A percentile compares a stretch with the other conserved stretches of the same genome.
Conservation (phyloP, 1,140 invertebrate genomes). For the Ganaspis sp. region DNA sequence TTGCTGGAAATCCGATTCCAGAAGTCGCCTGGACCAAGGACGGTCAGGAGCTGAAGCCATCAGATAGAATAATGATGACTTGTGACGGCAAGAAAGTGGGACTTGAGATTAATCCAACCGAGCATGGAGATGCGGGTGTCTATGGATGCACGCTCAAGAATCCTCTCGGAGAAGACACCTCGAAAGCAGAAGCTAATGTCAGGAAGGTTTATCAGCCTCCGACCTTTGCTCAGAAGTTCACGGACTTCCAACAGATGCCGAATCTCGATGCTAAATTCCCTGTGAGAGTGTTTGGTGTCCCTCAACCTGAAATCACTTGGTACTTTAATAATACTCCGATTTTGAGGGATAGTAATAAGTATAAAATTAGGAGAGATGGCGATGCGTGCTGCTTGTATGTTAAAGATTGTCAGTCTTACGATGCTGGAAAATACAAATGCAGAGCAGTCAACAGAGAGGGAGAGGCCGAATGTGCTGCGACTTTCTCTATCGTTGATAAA, state of each 20-base stretch:
- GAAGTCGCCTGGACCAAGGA: constrained; percentile 90
- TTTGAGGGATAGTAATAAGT: constrained; percentile 81
- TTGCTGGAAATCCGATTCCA: constrained; percentile 91
- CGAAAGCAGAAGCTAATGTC: constrained; percentile 83
- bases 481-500: constrained; percentile 86
- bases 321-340: constrained; percentile 86
- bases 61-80: constrained; percentile 82
- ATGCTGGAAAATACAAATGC: constrained; percentile 87
- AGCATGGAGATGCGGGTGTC: constrained; percentile 84
- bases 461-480: constrained; percentile 84
- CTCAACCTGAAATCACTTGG: constrained; percentile 91
- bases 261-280: constrained; percentile 88
- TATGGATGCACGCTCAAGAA: constrained; percentile 87
- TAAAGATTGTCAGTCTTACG: constrained; percentile 80
- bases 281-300: constrained; percentile 89
- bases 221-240: constrained; percentile 88
- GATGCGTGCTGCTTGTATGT: constrained; percentile 87
- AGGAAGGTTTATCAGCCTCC: constrained; percentile 89
- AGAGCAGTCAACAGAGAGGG: constrained; percentile 88
- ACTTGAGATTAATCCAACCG: constrained; percentile 84
- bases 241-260: constrained; percentile 89
- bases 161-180: constrained; percentile 83
- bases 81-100: constrained; percentile 90
- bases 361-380: constrained; percentile 86
- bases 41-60: constrained; percentile 80